Percentiles rank a stretch among this genome's conserved stretches.
phyloP scores from a whole-genome alignment of 2,888 invertebrate species.

The Silvanus unidentatus region DNA sequence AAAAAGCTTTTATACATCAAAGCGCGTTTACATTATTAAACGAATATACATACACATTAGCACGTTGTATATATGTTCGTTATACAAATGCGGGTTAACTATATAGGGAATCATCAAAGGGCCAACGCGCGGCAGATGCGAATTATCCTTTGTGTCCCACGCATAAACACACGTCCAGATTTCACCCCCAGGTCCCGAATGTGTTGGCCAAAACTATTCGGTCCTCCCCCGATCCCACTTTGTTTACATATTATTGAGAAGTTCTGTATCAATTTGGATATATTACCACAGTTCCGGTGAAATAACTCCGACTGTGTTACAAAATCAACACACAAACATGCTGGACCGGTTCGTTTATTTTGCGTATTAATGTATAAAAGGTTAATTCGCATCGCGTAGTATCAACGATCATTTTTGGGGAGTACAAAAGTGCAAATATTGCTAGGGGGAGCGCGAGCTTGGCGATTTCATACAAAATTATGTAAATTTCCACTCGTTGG shows the following conservation, averaged over 20 bases:
- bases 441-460: no score
- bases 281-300: conserved; percentile 20
- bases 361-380: no score
- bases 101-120: conserved; percentile 41
- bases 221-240: conserved; percentile 22
- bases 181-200: conserved; percentile 23
- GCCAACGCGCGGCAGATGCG: conserved; percentile 40
- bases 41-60: conserved; percentile 38
- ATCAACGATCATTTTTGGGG: no score
- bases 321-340: no score
- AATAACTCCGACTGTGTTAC: conserved; percentile 3
- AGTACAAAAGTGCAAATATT: no score
- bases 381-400: no score
- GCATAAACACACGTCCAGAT: conserved; percentile 27
- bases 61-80: conserved; percentile 34
- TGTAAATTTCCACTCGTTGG: no score
- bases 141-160: conserved; percentile 42
- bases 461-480: no score
- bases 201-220: conserved; percentile 9
- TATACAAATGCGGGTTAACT: conserved; percentile 35
- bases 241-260: conserved; percentile 39
- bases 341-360: no score
- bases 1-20: conserved; percentile 29
- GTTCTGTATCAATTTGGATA: conserved; percentile 35
- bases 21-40: conserved; percentile 38